These are phyloP conservation scores for Elachura formosa DNA, from an alignment of 2,113 vertebrate genomes.

Conservation along the genomic window DNA sequence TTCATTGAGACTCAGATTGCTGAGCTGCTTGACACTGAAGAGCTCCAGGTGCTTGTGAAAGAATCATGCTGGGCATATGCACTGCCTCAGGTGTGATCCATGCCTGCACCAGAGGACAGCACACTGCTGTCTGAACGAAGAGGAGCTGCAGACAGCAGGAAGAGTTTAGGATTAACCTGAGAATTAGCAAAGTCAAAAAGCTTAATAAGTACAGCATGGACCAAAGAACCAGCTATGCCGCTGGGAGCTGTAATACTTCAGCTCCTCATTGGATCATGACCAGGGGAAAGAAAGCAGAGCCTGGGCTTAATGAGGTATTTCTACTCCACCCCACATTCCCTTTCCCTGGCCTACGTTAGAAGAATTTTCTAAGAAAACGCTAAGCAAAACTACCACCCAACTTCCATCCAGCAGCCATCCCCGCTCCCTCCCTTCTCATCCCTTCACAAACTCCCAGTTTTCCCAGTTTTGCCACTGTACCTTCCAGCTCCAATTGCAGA, in stretches of 20 bases:
- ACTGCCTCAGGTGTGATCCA: background rate
- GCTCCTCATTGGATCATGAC: background rate
- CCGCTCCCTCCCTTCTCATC: background rate
- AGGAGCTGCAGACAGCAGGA: background rate
- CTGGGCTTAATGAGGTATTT: background rate
- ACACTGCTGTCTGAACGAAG: background rate
- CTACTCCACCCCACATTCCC: background rate
- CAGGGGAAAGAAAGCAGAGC: background rate
- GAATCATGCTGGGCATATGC: fast-evolving
- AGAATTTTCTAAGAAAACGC: background rate
- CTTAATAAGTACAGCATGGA: background rate
- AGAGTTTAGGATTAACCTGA: background rate
- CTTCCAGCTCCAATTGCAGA: background rate
- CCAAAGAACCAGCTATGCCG: background rate
- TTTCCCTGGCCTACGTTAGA: background rate
- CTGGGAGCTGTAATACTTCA: background rate
- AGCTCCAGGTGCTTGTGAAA: background rate
- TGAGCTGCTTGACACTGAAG: background rate
- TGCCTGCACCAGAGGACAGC: background rate
- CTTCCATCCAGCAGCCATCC: background rate
- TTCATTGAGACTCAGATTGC: background rate
- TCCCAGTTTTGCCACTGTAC: background rate
- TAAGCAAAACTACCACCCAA: background rate
- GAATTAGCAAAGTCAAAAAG: background rate
- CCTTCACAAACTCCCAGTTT: background rate